These are phyloP conservation scores for Apotomis capreana DNA, from an alignment of 2,888 invertebrate species.

Conservation along the genomic window DNA sequence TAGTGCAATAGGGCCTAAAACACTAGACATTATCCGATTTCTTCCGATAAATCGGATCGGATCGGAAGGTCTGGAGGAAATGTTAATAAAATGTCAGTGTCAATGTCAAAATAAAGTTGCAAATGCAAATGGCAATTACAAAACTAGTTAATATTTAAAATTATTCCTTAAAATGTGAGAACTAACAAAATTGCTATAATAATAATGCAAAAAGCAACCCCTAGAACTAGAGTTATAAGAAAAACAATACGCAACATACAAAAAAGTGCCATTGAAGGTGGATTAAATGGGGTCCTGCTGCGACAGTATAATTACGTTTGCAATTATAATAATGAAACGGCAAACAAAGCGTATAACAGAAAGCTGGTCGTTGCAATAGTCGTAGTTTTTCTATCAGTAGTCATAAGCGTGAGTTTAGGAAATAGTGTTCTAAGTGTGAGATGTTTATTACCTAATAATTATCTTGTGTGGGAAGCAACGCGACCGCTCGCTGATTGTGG, in stretches of 20 bases:
- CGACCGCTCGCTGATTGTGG: slow-evolving; percentile 91
- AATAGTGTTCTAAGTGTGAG: slow-evolving; percentile 82
- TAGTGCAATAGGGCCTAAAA: too few relatives aligned
- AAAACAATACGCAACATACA: slow-evolving; percentile 58
- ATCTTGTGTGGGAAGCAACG: slow-evolving; percentile 93
- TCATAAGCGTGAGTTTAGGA: slow-evolving; percentile 56
- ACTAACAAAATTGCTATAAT: background rate
- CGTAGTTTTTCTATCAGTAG: slow-evolving; percentile 55
- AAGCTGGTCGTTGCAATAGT: slow-evolving; percentile 55
- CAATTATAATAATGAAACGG: slow-evolving; percentile 53
- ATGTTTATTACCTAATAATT: slow-evolving; percentile 92
- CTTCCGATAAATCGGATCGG: too few relatives aligned
- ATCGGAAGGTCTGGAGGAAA: too few relatives aligned
- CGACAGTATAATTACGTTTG: slow-evolving; percentile 61
- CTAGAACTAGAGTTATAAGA: slow-evolving; percentile 47
- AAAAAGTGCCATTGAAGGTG: slow-evolving; percentile 61
- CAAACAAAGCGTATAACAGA: slow-evolving; percentile 53
- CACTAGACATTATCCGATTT: too few relatives aligned
- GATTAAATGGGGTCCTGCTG: slow-evolving; percentile 56
- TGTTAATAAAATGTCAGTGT: slow-evolving; percentile 3
- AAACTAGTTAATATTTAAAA: slow-evolving; percentile 23
- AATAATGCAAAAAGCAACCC: slow-evolving; percentile 39
- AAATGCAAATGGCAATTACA: slow-evolving; percentile 9
- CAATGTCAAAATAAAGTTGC: slow-evolving; percentile 10
- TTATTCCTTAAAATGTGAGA: slow-evolving; percentile 26